phyloP scores from a whole-genome alignment of 2,113 vertebrate species.

The Thoracochromis brauschi region DNA sequence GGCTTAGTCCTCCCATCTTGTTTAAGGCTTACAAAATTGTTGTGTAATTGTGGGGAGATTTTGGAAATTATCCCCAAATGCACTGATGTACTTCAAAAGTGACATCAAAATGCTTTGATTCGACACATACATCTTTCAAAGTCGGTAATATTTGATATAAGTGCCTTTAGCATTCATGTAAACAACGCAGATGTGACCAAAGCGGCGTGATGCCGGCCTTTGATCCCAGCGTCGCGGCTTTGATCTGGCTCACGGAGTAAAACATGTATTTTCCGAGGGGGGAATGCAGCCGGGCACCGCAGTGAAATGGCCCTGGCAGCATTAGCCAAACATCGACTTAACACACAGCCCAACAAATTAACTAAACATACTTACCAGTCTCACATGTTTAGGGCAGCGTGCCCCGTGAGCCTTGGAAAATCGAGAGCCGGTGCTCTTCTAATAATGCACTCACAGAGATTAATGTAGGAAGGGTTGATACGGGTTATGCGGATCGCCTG shows the following conservation, averaged over 20 bases:
- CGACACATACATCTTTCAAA: constrained; percentile 75
- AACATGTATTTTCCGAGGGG: constrained; percentile 72
- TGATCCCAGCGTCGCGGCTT: constrained; percentile 71
- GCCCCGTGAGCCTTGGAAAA: constrained; percentile 36
- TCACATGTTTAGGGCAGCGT: constrained; percentile 39
- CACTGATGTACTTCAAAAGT: constrained; percentile 76
- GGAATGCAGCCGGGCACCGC: constrained; percentile 46
- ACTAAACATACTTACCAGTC: constrained; percentile 64
- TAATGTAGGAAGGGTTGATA: constrained; percentile 40
- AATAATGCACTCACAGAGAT: constrained; percentile 56
- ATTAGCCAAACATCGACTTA: constrained; percentile 59
- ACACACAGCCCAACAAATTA: constrained; percentile 63
- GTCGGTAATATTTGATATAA: constrained; percentile 73
- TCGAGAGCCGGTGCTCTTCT: constrained; percentile 19
- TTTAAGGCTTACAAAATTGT: constrained; percentile 67
- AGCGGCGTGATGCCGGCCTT: constrained; percentile 65
- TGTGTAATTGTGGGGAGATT: constrained; percentile 67
- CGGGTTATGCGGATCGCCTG: constrained; percentile 28
- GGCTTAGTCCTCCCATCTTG: constrained; percentile 51
- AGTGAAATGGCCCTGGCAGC: constrained; percentile 67
- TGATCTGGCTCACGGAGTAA: constrained; percentile 70
- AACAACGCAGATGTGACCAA: constrained; percentile 78
- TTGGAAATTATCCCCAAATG: constrained; percentile 66
- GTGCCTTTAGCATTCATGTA: constrained; percentile 78
- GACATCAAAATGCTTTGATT: constrained; percentile 75